These are phyloP conservation scores for Phrynocephalus forsythii DNA, from an alignment of 2,797 vertebrate species.

Conservation along the genomic window DNA sequence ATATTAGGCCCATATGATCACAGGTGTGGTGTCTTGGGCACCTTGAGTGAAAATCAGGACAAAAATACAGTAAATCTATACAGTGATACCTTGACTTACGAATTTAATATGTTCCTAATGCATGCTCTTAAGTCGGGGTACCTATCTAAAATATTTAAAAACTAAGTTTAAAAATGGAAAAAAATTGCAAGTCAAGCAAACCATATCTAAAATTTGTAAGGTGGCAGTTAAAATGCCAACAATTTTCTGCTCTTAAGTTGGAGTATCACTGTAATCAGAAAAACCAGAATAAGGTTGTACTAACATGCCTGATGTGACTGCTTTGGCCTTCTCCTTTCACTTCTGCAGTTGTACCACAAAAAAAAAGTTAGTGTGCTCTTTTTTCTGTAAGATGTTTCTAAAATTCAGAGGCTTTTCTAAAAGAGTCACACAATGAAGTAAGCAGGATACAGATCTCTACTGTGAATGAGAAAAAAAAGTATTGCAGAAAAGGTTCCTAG, in stretches of 20 bases:
- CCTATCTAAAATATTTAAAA: no score
- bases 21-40: no score
- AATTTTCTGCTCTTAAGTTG: background rate
- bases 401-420: background rate
- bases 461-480: slow-evolving; percentile 3
- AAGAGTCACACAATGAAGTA: background rate
- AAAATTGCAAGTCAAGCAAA: no score
- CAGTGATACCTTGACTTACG: no score
- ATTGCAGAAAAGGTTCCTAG: slow-evolving; percentile 25
- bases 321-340: slow-evolving; percentile 25
- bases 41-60: no score
- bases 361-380: slow-evolving; percentile 21
- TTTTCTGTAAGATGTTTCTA: slow-evolving; percentile 31
- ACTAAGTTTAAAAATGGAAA: no score
- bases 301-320: slow-evolving; percentile 42
- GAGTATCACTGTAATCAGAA: background rate
- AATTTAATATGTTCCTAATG: no score
- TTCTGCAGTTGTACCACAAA: background rate
- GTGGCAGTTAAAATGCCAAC: no score
- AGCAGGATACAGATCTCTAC: slow-evolving; percentile 21
- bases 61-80: slow-evolving; percentile 14
- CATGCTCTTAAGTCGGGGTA: no score
- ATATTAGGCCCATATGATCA: background rate
- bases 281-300: background rate
- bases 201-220: no score